These are phyloP conservation scores for Astyanax mexicanus DNA, from an alignment of 2,797 vertebrate species.

Conservation along the genomic window DNA sequence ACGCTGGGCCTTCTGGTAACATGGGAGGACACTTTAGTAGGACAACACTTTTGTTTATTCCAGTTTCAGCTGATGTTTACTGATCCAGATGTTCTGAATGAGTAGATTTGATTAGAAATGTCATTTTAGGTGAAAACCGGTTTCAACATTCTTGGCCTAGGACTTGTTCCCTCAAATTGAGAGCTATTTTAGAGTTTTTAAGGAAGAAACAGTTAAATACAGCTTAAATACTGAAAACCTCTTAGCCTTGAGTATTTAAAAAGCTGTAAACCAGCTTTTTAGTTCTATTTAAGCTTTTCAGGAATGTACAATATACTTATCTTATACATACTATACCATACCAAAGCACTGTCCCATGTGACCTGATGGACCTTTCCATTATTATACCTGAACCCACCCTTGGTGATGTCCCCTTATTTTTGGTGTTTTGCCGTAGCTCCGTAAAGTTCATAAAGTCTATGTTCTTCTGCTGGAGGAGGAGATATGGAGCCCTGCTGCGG, in stretches of 20 bases:
- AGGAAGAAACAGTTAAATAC: no score
- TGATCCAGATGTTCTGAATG: background rate
- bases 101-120: background rate
- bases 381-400: background rate
- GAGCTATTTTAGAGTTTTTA: no score
- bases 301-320: no score
- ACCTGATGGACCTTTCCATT: background rate
- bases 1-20: background rate
- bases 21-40: background rate
- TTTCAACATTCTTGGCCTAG: background rate
- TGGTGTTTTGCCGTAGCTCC: no score
- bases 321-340: no score
- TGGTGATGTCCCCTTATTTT: slow-evolving; percentile 37
- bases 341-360: background rate
- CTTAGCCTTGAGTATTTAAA: no score
- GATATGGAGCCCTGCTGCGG: no score
- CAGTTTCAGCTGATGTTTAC: background rate
- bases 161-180: no score
- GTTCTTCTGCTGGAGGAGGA: background rate
- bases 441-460: background rate
- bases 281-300: no score
- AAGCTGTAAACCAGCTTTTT: no score
- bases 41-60: background rate
- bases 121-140: background rate
- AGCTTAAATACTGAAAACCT: no score